These are phyloP conservation scores for Diuraphis noxia DNA, from an alignment of 1,140 invertebrate species.

Conservation along the genomic window DNA sequence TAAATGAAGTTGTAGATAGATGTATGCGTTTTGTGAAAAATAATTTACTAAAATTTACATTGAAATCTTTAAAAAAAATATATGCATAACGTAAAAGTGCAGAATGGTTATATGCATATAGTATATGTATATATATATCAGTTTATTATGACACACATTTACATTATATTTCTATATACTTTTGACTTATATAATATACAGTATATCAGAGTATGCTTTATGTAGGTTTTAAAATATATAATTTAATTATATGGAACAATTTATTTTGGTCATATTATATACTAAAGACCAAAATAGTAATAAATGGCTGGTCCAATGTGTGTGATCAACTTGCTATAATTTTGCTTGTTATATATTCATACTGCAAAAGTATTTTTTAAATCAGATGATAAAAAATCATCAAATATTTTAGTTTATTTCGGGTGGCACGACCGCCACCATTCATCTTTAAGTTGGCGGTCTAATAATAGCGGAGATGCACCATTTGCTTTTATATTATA, in stretches of 20 bases:
- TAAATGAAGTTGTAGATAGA: not conserved
- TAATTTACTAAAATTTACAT: not conserved
- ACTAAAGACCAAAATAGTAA: not conserved
- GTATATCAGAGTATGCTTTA: not conserved
- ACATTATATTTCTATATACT: not conserved
- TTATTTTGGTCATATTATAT: not conserved
- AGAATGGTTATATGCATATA: not conserved
- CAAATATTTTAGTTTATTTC: too few species aligned
- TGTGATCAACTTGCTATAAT: too few species aligned
- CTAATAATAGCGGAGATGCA: too few species aligned
- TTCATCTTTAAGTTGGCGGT: too few species aligned
- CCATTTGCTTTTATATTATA: too few species aligned
- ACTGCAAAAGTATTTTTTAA: too few species aligned
- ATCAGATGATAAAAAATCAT: too few species aligned
- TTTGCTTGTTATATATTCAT: too few species aligned
- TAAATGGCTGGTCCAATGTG: too few species aligned
- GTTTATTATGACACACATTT: not conserved
- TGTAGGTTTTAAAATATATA: not conserved
- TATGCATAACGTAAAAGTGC: not conserved
- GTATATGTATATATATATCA: not conserved
- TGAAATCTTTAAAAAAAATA: not conserved
- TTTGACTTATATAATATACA: not conserved
- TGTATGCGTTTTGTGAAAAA: not conserved
- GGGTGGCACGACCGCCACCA: too few species aligned
- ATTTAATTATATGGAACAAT: not conserved